Conservation (phyloP, 2,888 invertebrate species). For the Rotaria magnacalcarata region DNA sequence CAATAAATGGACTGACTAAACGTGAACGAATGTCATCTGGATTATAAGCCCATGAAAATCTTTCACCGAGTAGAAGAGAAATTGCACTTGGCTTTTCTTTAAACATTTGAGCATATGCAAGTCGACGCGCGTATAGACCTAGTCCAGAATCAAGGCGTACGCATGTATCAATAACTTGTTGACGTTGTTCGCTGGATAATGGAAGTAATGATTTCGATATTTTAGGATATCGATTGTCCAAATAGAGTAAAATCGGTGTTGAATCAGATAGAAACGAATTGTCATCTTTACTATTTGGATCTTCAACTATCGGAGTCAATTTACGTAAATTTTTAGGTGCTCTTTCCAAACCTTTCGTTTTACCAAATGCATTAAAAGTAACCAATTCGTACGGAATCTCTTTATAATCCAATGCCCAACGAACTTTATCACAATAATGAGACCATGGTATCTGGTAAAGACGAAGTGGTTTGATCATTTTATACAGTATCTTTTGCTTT, state of each 20-base stretch:
- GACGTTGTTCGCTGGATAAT: neutral
- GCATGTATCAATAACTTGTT: neutral
- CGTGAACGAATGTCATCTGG: neutral
- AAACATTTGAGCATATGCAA: neutral
- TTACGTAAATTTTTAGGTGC: neutral
- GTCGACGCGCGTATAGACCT: neutral
- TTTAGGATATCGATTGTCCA: neutral
- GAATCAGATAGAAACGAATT: neutral
- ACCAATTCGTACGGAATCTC: neutral
- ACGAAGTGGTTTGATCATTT: neutral
- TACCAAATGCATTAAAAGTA: neutral
- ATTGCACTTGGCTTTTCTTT: neutral
- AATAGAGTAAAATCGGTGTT: conserved; percentile 21
- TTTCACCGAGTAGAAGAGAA: neutral
- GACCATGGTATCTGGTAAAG: neutral
- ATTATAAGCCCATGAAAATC: neutral
- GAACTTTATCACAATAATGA: conserved; percentile 10
- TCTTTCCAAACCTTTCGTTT: conserved; percentile 14
- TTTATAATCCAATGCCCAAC: neutral
- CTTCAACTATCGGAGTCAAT: neutral
- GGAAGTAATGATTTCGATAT: neutral
- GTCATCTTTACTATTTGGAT: neutral
- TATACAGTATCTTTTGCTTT: no score
- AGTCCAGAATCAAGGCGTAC: neutral
- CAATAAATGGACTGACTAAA: neutral